A percentile compares a stretch with the other conserved stretches of the same genome.
These are phyloP conservation scores for Neolamprologus longior DNA, from an alignment of 2,113 vertebrate genomes.

Conservation along the genomic window DNA sequence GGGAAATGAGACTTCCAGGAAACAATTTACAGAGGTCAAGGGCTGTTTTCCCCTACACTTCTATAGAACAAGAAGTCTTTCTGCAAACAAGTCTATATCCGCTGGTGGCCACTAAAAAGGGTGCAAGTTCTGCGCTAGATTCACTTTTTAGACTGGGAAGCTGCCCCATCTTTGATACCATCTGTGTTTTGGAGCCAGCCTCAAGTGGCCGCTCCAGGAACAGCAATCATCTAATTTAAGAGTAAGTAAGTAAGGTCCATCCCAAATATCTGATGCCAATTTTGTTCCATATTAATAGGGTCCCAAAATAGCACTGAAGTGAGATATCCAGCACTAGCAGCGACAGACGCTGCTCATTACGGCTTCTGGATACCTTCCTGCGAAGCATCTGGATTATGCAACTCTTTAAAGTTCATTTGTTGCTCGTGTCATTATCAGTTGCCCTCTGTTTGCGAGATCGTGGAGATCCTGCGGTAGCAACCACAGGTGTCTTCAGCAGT, in stretches of 20 bases:
- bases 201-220: neutral
- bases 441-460: neutral
- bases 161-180: rapidly evolving
- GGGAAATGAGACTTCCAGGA: neutral
- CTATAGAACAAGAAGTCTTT: neutral
- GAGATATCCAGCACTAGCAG: neutral
- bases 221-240: neutral
- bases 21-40: rapidly evolving
- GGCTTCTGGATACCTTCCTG: neutral
- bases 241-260: neutral
- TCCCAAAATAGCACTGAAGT: neutral
- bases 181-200: neutral
- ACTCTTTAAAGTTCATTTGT: neutral
- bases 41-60: rapidly evolving
- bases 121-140: rapidly evolving
- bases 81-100: neutral
- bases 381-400: neutral
- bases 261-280: neutral
- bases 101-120: rapidly evolving
- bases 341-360: neutral
- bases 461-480: slow-evolving; percentile 8
- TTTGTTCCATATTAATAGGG: neutral
- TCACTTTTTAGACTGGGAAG: neutral
- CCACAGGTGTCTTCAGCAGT: slow-evolving; percentile 13
- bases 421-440: neutral